Evolutionary conservation across 23 tunicate genomes (phyloP).

Genomic region (Trididemnum clinides): DNA sequence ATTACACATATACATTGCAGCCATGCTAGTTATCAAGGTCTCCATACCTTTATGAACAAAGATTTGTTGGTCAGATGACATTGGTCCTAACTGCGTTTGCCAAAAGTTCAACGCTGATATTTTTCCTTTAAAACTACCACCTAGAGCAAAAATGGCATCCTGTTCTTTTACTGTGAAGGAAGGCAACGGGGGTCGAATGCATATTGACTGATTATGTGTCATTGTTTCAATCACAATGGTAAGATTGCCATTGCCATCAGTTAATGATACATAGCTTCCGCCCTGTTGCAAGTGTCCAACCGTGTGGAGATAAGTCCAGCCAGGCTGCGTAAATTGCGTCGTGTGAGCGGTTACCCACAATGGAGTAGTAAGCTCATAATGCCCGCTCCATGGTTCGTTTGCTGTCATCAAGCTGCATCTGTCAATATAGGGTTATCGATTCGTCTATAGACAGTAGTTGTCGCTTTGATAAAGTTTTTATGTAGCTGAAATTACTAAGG

Average conservation of each 20-base stretch:
- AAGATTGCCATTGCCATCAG: conserved; percentile 51
- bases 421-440: no score
- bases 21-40: no score
- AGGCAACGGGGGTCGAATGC: conserved; percentile 90
- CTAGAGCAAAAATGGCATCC: conserved; percentile 43
- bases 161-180: conserved; percentile 56
- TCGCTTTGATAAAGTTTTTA: no score
- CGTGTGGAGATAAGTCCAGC: conserved; percentile 78
- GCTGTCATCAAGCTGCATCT: conserved; percentile 94
- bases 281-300: conserved; percentile 63
- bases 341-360: conserved; percentile 93
- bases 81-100: conserved; percentile 58
- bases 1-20: no score
- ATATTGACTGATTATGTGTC: conserved; percentile 83
- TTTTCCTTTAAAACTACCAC: conserved; percentile 60
- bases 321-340: conserved; percentile 86
- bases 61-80: conserved; percentile 30
- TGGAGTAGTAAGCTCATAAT: conserved; percentile 73
- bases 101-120: conserved; percentile 53
- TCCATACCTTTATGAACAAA: conserved; percentile 56
- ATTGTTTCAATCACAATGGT: conserved; percentile 82
- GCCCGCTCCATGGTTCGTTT: conserved; percentile 95
- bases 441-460: no score
- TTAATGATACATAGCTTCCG: conserved; percentile 81
- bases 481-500: no score